phyloP scores from a whole-genome alignment of 2,888 invertebrate genomes.

The Synergus japonicus region DNA sequence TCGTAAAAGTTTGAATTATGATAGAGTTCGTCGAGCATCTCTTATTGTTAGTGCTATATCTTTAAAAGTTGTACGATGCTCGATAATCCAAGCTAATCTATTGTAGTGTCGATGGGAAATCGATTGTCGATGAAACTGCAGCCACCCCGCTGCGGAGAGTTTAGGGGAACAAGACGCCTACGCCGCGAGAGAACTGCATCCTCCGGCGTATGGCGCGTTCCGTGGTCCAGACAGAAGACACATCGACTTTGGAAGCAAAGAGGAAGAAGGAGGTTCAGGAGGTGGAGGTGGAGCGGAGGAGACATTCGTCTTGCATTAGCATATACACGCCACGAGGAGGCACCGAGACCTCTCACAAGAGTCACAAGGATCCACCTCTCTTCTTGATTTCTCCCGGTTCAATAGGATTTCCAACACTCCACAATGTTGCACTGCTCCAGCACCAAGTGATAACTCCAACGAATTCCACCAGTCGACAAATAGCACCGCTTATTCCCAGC shows the following conservation, averaged over 20 bases:
- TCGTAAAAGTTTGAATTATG: slow-evolving; percentile 4
- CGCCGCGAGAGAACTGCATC: slow-evolving; percentile 50
- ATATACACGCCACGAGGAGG: slow-evolving; percentile 74
- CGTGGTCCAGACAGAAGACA: slow-evolving; percentile 44
- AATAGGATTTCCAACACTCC: slow-evolving; percentile 55
- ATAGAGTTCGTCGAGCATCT: neutral
- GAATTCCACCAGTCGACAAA: slow-evolving; percentile 11
- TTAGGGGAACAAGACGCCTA: slow-evolving; percentile 72
- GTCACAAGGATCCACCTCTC: slow-evolving; percentile 44
- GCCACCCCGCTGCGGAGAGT: slow-evolving; percentile 70
- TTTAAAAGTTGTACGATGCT: slow-evolving; percentile 39
- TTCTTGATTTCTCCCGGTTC: slow-evolving; percentile 55
- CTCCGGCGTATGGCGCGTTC: slow-evolving; percentile 46
- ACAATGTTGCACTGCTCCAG: slow-evolving; percentile 46
- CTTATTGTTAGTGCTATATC: neutral
- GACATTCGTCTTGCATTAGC: slow-evolving; percentile 78
- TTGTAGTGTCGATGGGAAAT: slow-evolving; percentile 70
- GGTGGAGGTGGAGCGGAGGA: slow-evolving; percentile 55
- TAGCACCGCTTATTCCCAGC: slow-evolving; percentile 15
- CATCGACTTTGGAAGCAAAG: slow-evolving; percentile 41
- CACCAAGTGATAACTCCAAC: slow-evolving; percentile 14
- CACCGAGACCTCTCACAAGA: slow-evolving; percentile 51
- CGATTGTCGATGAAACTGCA: slow-evolving; percentile 65
- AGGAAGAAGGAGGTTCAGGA: slow-evolving; percentile 23
- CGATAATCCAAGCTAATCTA: slow-evolving; percentile 70